Evolutionary conservation across 92 coral and sea anemone species (phyloP).

Genomic region (Plumapathes pennacea): DNA sequence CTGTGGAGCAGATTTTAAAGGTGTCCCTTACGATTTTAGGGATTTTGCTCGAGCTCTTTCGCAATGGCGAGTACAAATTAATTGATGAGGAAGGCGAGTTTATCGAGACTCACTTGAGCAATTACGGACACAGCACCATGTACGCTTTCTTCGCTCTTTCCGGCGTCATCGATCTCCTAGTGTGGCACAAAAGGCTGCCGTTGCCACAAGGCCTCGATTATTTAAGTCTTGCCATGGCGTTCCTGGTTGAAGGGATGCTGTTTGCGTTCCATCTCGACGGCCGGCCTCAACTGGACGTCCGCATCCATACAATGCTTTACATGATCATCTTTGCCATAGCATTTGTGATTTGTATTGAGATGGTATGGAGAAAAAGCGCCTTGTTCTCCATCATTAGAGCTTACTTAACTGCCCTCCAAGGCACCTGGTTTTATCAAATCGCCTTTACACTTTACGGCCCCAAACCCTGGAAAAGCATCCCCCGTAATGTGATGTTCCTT

Average conservation of each 20-base stretch:
- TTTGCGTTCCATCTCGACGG: constrained; percentile 77
- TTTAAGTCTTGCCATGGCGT: constrained; percentile 52
- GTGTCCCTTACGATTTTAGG: constrained; percentile 45
- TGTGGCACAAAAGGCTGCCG: constrained; percentile 28
- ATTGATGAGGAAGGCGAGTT: constrained; percentile 56
- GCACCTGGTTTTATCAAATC: constrained; percentile 88
- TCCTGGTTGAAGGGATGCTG: constrained; percentile 72
- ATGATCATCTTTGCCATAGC: constrained; percentile 57
- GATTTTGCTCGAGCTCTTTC: constrained; percentile 47
- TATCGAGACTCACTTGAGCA: constrained; percentile 43
- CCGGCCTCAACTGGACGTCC: constrained; percentile 63
- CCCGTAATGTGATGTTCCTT: constrained; percentile 57
- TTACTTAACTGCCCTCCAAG: constrained; percentile 66
- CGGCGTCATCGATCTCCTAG: constrained; percentile 66
- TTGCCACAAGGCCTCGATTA: constrained; percentile 66
- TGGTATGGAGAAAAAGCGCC: constrained; percentile 37
- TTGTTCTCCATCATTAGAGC: constrained; percentile 59
- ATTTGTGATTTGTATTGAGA: constrained; percentile 52
- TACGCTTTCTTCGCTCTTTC: constrained; percentile 79
- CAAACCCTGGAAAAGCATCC: constrained; percentile 45
- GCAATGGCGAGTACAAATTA: constrained; percentile 48
- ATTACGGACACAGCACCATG: constrained; percentile 81
- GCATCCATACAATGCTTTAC: constrained; percentile 70
- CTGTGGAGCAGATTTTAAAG: constrained; percentile 73
- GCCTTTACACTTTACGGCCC: constrained; percentile 78